phyloP scores from a whole-genome alignment of 1,140 invertebrate species.

The Zaprionus africanus region DNA sequence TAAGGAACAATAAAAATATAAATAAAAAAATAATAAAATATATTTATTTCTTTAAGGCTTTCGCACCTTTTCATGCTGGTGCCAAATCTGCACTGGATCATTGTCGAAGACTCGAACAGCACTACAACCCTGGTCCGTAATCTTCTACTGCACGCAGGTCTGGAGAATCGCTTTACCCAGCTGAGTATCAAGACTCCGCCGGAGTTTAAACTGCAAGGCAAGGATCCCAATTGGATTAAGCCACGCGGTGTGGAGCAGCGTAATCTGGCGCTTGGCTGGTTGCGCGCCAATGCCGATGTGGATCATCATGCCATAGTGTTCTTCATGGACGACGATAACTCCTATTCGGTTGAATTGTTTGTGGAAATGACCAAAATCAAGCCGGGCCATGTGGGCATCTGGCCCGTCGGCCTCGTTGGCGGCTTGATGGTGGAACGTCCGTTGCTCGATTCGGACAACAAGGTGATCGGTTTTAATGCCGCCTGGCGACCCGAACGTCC shows the following conservation, averaged over 20 bases:
- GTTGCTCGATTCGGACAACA: conserved; percentile 87
- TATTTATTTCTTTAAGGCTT: conserved; percentile 86
- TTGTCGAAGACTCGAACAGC: conserved; percentile 94
- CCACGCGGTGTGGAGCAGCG: conserved; percentile 97
- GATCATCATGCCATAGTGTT: conserved; percentile 93
- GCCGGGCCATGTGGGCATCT: conserved; percentile 92
- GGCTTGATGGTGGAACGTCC: conserved; percentile 95
- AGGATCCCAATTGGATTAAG: conserved; percentile 94
- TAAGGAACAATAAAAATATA: neutral
- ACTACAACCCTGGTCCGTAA: conserved; percentile 92
- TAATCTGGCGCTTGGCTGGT: conserved; percentile 95
- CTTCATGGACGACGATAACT: conserved; percentile 99
- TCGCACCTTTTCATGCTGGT: conserved; percentile 95
- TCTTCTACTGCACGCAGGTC: conserved; percentile 89
- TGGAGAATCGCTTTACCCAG: conserved; percentile 70
- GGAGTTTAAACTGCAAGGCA: conserved; percentile 88
- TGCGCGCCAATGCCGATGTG: conserved; percentile 88
- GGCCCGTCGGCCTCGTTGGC: conserved; percentile 98
- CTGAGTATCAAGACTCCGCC: conserved; percentile 85
- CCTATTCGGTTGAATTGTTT: conserved; percentile 90
- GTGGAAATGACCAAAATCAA: conserved; percentile 89
- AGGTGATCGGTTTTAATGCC: conserved; percentile 93
- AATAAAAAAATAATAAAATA: neutral
- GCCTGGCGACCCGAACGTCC: conserved; percentile 94
- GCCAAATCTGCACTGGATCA: conserved; percentile 97